Evolutionary conservation across 2,113 vertebrate species (phyloP), one percentile per base, ranked within the genome.

Genomic region (Hemiscyllium ocellatum): DNA sequence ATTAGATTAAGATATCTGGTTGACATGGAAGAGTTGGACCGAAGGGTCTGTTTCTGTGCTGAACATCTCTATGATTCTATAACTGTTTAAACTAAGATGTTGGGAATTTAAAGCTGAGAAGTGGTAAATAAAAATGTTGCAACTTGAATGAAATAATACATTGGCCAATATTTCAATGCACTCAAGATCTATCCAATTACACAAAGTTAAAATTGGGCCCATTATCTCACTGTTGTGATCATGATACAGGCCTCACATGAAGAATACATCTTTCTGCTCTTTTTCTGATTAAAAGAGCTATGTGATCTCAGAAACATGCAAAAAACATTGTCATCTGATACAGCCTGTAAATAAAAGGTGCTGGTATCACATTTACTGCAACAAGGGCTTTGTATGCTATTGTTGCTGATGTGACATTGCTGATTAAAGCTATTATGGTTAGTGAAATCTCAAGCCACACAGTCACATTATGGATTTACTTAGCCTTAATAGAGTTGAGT

Each of bases 381-480:
- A 95, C 68, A 72, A 95, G 68, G 68, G 66, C 72, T 72, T 95
- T 70, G 93, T 95, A 72, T 29, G 20, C 22, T 70, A 95, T 24
- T 95, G 70, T 95, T 95, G 93, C 93, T 69, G 66, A 72, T 72
- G n/a, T 70, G 66, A 68, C 37, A 70, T 94, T 94, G 93, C 68
- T 94, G 93, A 94, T 94, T 94, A 94, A 94, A 70, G 68, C 42
- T 7, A 68, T 94, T 94, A 94, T 94, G 68, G 93, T 50, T 47
- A 47, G 93, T 94, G 68, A 50, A 68, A 26, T 70, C 69, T 95
- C 69, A 50, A 69, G 65, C 37, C 93, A 70, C 66, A 95, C 42
- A 72, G 37, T 95, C 47, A 47, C 65, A 47, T 68, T 94, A 70
- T 94, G 87, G 87, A 90, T 90, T 90, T 90, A 87, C 29, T 91